Evolutionary conservation across 2,113 vertebrate species (phyloP), one percentile per base, ranked within the genome.

Genomic region (Grammomys surdaster): DNA sequence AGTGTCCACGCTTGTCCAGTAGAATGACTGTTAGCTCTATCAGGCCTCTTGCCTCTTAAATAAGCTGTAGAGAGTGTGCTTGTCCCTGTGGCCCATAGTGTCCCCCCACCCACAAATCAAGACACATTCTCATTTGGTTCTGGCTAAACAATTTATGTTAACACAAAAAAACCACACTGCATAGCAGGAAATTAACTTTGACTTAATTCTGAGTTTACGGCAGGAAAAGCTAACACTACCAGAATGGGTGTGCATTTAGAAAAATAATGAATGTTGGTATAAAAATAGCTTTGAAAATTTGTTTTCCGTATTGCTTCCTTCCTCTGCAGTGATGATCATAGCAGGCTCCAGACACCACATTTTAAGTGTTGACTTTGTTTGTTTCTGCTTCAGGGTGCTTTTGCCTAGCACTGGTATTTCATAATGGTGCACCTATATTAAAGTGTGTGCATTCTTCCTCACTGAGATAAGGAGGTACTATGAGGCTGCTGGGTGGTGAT

Each of bases 271-370:
- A 93, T 95, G 78, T 93, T 93, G 95, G 93, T 82, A 90, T 96
- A 98, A 98, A 98, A 98, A 98, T 98, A 98, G 97, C 96, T 97
- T 0, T 4, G 1, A 12, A 88, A 98, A 97, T 96, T 98, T 98
- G 96, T 98, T 98, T 97, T 93, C 73, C 43, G 90, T 94, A 96
- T 97, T 97, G 78, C 96, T 96, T 96, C 96, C 97, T 98, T 97
- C 97, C 97, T 97, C 69, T 95, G 93, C 97, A 95, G 96, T 98
- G 97, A 98, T 94, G 97, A 94, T 97, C 98, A 96, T 97, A 98
- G 94, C 97, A 95, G 95, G 95, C 93, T 65, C 77, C 88, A 96
- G 96, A 65, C 89, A 97, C 85, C 95, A 75, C 88, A 81, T 93
- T 97, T 97, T 93, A 51, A 96, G 91, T 84, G 90, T 78, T 96